Percentiles rank a stretch among this genome's conserved stretches.
Evolutionary conservation across 2,797 vertebrate genomes (phyloP).

Genomic region (Ataeniobius toweri): DNA sequence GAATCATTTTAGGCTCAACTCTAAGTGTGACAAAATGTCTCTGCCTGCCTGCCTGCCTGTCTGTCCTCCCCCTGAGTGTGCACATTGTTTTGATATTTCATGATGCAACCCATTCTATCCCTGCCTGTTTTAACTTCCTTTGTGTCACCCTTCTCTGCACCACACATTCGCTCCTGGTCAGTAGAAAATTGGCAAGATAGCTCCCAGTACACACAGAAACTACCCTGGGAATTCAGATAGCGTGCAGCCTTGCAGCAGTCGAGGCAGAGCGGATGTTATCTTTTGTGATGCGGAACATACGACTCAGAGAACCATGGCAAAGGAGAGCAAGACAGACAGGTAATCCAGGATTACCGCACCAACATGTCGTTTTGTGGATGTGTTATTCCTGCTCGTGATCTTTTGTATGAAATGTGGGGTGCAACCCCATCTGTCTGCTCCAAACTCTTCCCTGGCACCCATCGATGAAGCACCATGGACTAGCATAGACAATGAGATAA

Average conservation of each 20-base stretch:
- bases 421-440: conserved; percentile 63
- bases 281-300: conserved; percentile 39
- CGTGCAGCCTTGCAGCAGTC: conserved; percentile 17
- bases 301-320: conserved; percentile 18
- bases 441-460: conserved; percentile 58
- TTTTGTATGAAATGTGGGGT: conserved; percentile 48
- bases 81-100: too few relatives aligned
- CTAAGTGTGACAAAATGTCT: too few relatives aligned
- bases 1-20: too few relatives aligned
- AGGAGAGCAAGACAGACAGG: conserved; percentile 53
- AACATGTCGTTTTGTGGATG: conserved; percentile 62
- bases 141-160: neutral
- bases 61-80: too few relatives aligned
- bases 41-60: too few relatives aligned
- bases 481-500: conserved; percentile 76
- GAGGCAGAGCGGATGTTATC: conserved; percentile 42
- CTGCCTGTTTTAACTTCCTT: neutral
- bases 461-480: conserved; percentile 63
- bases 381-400: conserved; percentile 41
- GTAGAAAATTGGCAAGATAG: neutral
- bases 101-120: neutral
- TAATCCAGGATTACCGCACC: conserved; percentile 74
- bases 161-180: conserved; percentile 16
- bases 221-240: conserved; percentile 39
- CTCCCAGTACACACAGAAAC: conserved; percentile 12